Evolutionary conservation across 2,888 invertebrate genomes (phyloP).

Genomic region (Tineola bisselliella): DNA sequence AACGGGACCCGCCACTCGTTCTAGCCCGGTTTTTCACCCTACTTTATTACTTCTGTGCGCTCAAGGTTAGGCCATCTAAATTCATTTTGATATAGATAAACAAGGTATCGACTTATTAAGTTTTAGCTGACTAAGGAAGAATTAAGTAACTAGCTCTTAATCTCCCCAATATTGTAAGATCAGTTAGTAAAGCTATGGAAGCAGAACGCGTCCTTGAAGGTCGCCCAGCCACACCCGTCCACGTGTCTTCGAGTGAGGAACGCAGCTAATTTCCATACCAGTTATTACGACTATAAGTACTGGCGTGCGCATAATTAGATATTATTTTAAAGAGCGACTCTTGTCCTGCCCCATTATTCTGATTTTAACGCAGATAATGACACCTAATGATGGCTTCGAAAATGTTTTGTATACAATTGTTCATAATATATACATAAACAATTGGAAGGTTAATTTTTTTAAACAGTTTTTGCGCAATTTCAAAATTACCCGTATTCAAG

Average conservation of each 20-base stretch:
- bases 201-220: conserved; percentile 31
- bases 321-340: conserved; percentile 2
- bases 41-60: no score
- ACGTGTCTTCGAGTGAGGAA: conserved; percentile 29
- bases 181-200: background rate
- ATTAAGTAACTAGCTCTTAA: no score
- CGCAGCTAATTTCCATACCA: conserved; percentile 21
- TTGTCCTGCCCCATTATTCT: conserved; percentile 1
- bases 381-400: background rate
- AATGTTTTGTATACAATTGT: background rate
- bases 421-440: background rate
- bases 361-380: conserved; percentile 5
- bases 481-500: background rate
- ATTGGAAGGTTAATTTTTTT: background rate
- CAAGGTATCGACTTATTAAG: no score
- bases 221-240: conserved; percentile 22
- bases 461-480: background rate
- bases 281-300: conserved; percentile 15
- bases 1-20: no score
- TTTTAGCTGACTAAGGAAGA: no score
- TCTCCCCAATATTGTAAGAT: no score
- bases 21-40: no score
- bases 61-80: no score
- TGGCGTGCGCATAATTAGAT: conserved; percentile 8
- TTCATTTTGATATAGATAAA: no score